Base-by-base conservation (phyloP, 1,140 invertebrate species). In the Pogonomyrmex californicus region DNA sequence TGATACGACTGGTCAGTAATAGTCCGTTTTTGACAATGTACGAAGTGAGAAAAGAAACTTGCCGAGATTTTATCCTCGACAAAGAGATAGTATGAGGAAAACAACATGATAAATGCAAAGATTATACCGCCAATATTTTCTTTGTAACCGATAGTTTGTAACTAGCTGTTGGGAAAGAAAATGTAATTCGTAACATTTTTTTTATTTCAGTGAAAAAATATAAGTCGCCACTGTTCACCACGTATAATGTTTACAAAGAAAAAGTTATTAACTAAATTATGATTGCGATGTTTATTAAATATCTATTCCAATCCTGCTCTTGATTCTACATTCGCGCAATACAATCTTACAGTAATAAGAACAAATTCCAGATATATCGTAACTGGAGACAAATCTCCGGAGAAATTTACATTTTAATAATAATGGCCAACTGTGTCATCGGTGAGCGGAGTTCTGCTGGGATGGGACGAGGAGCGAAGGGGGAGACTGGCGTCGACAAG, bases 341-440 rank as follows among this genome's bases (percentile, higher is more conserved):
- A 49, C 56, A 33, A 83, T 83, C 41, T 47, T 83, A 83, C 68
- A 73, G 66, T 56, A 71, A 73, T 75, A 83, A 83, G 68, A n/a
- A 83, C 68, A 60, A 83, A 83, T 73, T 83, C 44, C 79, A 73
- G 56, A 75, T 75, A 75, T 75, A 60, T 54, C 82, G 73, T 78
- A 41, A 14, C 62, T 10, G 30, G 49, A 14, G 58, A 83, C 85
- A 87, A 91, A 91, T 88, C 83, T 62, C 85, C 63, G 58, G 49
- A 63, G 66, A 89, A 90, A 92, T 91, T 91, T 90, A 90, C 91
- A 91, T 92, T 91, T 91, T 92, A 91, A 92, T 92, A 91, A 92
- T 88, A 88, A 90, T 86, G 85, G 68, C 41, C 58, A 49, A 23
- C 79, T 83, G 79, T 83, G 68, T 36, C 56, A 66, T 73, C 62